Conservation (phyloP, 2,888 invertebrate genomes). For the Microctonus hyperodae region DNA sequence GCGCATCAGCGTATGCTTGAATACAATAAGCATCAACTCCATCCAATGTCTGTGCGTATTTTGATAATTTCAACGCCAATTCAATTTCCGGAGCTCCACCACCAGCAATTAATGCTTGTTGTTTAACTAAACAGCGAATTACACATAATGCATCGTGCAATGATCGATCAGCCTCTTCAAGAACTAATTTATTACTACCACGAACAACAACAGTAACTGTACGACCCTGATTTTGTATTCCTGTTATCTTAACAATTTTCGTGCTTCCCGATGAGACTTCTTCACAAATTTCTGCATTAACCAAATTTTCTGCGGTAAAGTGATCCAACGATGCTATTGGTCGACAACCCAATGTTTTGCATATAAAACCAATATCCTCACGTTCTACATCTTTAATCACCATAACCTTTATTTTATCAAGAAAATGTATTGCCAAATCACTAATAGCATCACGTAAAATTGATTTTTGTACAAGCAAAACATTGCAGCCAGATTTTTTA, state of each 20-base stretch:
- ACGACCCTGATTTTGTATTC: conserved; percentile 84
- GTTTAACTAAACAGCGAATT: conserved; percentile 95
- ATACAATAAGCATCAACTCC: conserved; percentile 97
- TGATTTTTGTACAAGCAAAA: conserved; percentile 88
- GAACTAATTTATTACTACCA: conserved; percentile 82
- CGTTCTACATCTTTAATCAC: conserved; percentile 98
- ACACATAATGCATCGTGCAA: conserved; percentile 88
- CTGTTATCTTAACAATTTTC: conserved; percentile 92
- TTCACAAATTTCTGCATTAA: conserved; percentile 92
- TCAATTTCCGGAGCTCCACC: conserved; percentile 99
- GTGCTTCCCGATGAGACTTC: conserved; percentile 88
- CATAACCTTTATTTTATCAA: conserved; percentile 99
- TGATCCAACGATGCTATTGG: conserved; percentile 99
- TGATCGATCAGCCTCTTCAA: conserved; percentile 83
- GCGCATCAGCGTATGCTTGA: conserved; percentile 92
- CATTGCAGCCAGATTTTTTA: conserved; percentile 98
- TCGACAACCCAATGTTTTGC: conserved; percentile 91
- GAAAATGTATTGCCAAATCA: conserved; percentile 95
- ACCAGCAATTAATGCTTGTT: conserved; percentile 90
- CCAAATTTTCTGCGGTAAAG: conserved; percentile 90
- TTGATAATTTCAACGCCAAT: conserved; percentile 83
- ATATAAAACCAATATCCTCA: conserved; percentile 97
- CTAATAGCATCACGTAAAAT: conserved; percentile 92
- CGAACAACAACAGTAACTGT: conserved; percentile 94
- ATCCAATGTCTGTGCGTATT: conserved; percentile 81